Conservation (phyloP, 2,888 invertebrate species). For the Pheosia tremula region DNA sequence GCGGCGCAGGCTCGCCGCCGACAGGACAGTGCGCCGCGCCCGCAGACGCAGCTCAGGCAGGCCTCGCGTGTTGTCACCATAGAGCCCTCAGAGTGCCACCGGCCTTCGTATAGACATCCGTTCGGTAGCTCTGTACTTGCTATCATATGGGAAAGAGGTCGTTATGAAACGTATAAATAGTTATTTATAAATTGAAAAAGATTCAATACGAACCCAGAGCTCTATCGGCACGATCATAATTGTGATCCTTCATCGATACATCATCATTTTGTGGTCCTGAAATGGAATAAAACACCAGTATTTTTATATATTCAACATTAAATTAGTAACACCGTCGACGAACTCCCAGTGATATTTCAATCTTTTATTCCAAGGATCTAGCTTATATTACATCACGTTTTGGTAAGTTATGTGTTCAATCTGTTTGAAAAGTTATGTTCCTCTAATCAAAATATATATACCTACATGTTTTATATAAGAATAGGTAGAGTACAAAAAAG, state of each 20-base stretch:
- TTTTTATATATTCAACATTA: neutral
- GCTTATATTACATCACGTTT: neutral
- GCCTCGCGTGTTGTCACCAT: conserved; percentile 89
- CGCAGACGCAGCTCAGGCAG: conserved; percentile 91
- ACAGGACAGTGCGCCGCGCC: conserved; percentile 89
- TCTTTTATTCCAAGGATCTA: too few relatives aligned
- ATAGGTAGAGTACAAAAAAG: too few relatives aligned
- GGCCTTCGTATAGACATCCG: conserved; percentile 90
- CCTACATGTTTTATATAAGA: too few relatives aligned
- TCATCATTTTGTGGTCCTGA: conserved; percentile 34
- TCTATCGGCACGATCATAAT: conserved; percentile 25
- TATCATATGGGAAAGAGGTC: neutral
- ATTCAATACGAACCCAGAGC: conserved; percentile 31
- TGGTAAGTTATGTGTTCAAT: too few relatives aligned
- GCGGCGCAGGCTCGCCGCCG: conserved; percentile 90
- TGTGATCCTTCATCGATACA: conserved; percentile 13
- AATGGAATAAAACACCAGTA: conserved; percentile 9
- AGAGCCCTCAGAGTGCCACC: conserved; percentile 86
- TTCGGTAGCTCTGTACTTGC: conserved; percentile 37
- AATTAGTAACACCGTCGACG: neutral
- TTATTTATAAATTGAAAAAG: neutral
- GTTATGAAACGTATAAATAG: neutral
- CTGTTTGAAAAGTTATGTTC: too few relatives aligned
- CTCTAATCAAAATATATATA: too few relatives aligned
- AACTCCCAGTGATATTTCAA: neutral